These are phyloP conservation scores for Platichthys stellatus DNA, from an alignment of 2,113 vertebrate species.

Conservation along the genomic window DNA sequence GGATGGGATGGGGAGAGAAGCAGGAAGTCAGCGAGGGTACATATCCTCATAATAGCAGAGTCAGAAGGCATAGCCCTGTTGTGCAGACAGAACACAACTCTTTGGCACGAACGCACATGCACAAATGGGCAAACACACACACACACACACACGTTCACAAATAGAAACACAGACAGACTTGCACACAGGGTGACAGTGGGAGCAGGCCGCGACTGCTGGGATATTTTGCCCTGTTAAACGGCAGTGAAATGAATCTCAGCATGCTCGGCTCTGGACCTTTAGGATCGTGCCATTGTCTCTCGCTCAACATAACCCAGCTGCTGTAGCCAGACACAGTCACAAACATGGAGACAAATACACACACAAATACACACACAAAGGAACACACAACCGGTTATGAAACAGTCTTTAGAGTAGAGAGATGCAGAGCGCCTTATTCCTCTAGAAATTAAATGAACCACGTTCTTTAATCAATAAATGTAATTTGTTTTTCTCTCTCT, in stretches of 20 bases:
- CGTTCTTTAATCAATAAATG: not conserved
- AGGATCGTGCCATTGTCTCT: constrained; percentile 49
- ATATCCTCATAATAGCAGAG: constrained; percentile 39
- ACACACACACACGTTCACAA: not conserved
- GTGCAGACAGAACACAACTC: constrained; percentile 30
- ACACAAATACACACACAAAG: not conserved
- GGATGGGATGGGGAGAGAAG: constrained; percentile 9
- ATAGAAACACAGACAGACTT: constrained; percentile 14
- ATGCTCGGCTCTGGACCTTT: constrained; percentile 55
- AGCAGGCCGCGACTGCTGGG: constrained; percentile 43
- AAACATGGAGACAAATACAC: constrained; percentile 3
- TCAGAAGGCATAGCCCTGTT: constrained; percentile 19
- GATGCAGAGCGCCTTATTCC: not conserved
- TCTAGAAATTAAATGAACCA: not conserved
- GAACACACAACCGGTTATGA: not conserved
- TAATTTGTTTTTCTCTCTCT: not conserved
- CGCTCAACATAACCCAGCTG: constrained; percentile 40
- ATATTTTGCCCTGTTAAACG: constrained; percentile 59
- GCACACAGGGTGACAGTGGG: constrained; percentile 12
- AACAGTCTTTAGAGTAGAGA: not conserved
- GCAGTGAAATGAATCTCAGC: constrained; percentile 60
- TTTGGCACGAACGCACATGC: constrained; percentile 2
- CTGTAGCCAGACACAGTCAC: constrained; percentile 10
- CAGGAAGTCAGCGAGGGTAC: constrained; percentile 38
- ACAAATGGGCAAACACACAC: not conserved